Conservation (phyloP, 2,797 vertebrate species). For the Pseudocheirus occidentalis region DNA sequence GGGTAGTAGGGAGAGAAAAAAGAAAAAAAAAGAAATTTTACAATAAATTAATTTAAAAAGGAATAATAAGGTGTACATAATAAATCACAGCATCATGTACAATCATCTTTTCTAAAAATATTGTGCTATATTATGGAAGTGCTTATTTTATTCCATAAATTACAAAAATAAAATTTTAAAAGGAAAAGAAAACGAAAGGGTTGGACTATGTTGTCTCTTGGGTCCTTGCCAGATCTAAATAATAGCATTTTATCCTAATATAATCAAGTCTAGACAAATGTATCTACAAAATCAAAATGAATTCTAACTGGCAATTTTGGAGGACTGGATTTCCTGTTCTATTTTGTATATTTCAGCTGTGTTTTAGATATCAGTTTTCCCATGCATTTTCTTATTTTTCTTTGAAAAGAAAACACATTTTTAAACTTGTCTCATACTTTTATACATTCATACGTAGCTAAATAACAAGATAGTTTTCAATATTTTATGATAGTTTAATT, state of each 20-base stretch:
- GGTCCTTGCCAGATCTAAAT: neutral
- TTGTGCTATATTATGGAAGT: neutral
- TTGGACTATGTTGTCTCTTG: neutral
- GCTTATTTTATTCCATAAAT: neutral
- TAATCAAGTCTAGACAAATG: neutral
- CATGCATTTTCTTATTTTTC: neutral
- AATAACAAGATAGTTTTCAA: neutral
- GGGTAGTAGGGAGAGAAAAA: no score
- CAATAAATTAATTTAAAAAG: neutral
- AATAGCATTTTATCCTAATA: neutral
- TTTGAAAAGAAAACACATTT: neutral
- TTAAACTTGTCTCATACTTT: neutral
- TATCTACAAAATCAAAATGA: slow-evolving; percentile 38
- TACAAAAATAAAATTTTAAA: neutral
- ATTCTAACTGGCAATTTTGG: neutral
- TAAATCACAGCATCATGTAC: neutral
- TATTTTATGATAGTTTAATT: neutral
- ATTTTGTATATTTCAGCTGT: neutral
- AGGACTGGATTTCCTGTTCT: slow-evolving; percentile 37
- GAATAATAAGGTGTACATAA: neutral
- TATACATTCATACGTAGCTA: neutral
- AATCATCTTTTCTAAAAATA: neutral
- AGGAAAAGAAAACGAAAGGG: neutral
- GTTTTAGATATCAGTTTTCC: neutral
- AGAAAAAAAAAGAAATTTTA: no score